Percentiles rank a stretch among this genome's conserved stretches.
Evolutionary conservation across 92 coral and sea anemone genomes (phyloP).

Genomic region (Metridium senile): DNA sequence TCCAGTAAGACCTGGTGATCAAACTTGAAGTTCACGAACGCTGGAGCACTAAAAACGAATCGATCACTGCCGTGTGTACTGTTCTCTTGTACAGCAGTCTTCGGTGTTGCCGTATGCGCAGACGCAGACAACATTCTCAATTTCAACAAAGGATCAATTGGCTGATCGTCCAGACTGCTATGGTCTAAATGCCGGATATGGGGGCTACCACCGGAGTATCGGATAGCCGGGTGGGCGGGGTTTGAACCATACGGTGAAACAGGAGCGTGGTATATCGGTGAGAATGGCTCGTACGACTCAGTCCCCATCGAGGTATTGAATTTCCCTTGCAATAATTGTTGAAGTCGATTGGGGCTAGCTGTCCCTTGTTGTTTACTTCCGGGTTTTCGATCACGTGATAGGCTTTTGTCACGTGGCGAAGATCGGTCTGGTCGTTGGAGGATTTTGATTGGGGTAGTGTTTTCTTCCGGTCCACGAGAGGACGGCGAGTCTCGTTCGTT

Average conservation of each 20-base stretch:
- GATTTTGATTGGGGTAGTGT: constrained; percentile 56
- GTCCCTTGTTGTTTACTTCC: constrained; percentile 32
- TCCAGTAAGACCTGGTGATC: constrained; percentile 47
- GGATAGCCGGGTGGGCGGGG: constrained; percentile 20
- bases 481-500: constrained; percentile 24
- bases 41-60: constrained; percentile 71
- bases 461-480: constrained; percentile 41
- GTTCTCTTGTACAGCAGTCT: constrained; percentile 39
- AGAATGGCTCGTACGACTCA: constrained; percentile 5
- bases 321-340: constrained; percentile 11
- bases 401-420: constrained; percentile 16
- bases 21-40: constrained; percentile 78
- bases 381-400: constrained; percentile 26
- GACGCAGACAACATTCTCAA: constrained; percentile 44
- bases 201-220: constrained; percentile 5
- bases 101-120: constrained; percentile 17
- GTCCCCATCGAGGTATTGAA: not conserved
- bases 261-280: constrained; percentile 23
- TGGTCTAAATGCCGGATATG: constrained; percentile 6
- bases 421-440: constrained; percentile 66
- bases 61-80: constrained; percentile 15
- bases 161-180: constrained; percentile 2
- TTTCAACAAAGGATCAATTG: constrained; percentile 42
- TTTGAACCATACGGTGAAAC: constrained; percentile 4
- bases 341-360: constrained; percentile 32